phyloP scores from a whole-genome alignment of 2,888 invertebrate species.

The Cepaea hortensis region DNA sequence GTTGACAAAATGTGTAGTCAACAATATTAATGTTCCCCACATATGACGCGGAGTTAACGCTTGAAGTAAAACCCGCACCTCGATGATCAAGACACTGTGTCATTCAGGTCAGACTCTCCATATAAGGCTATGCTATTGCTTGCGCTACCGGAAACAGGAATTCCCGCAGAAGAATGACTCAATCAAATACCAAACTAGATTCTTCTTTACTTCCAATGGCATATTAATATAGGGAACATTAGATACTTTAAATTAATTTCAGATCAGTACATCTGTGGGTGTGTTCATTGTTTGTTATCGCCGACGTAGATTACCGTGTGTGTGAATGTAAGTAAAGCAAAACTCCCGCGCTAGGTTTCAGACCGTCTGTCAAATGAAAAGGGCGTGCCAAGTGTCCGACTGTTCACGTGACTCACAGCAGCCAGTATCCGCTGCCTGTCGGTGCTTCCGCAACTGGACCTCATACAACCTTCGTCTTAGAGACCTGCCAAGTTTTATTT shows the following conservation, averaged over 20 bases:
- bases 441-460: conserved; percentile 40
- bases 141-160: conserved; percentile 42
- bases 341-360: conserved; percentile 46
- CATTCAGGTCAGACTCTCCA: conserved; percentile 32
- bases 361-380: conserved; percentile 41
- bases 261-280: not conserved
- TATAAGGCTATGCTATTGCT: conserved; percentile 39
- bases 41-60: not conserved
- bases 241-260: not conserved
- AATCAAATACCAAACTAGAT: not conserved
- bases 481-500: not conserved
- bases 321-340: conserved; percentile 1
- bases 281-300: no score
- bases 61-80: conserved; percentile 23
- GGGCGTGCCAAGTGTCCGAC: conserved; percentile 53
- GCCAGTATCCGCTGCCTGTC: conserved; percentile 48
- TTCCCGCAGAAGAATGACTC: conserved; percentile 30
- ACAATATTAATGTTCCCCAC: not conserved
- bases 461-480: not conserved
- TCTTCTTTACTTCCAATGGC: not conserved
- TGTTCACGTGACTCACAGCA: conserved; percentile 55
- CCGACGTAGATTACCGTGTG: not conserved
- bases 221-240: not conserved
- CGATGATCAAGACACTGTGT: conserved; percentile 25
- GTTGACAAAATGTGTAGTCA: not conserved